Conservation (phyloP, 2,888 invertebrate genomes). For the Teinopalpus imperialis region DNA sequence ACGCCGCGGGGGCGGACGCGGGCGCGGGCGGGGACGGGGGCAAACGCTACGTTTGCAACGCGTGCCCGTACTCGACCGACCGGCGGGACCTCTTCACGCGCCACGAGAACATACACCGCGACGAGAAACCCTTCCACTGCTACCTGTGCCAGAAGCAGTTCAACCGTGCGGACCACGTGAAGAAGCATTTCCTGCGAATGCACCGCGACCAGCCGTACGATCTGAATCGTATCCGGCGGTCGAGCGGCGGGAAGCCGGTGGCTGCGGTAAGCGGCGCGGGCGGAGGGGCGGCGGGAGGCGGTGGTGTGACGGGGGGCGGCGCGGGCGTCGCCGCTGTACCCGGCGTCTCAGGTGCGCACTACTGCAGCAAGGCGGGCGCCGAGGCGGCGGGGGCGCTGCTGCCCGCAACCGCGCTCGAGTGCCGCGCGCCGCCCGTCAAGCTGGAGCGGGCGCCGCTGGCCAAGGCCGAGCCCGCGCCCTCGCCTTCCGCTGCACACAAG, state of each 20-base stretch:
- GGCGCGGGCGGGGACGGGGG: constrained; percentile 39
- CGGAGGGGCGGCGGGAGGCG: constrained; percentile 31
- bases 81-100: constrained; percentile 94
- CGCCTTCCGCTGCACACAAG: constrained; percentile 41
- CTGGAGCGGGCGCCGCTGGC: constrained; percentile 62
- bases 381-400: constrained; percentile 74
- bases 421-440: constrained; percentile 51
- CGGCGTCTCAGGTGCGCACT: constrained; percentile 42
- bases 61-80: constrained; percentile 95
- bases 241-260: constrained; percentile 76
- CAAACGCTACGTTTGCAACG: constrained; percentile 92
- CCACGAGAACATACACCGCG: constrained; percentile 96
- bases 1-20: constrained; percentile 28
- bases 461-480: constrained; percentile 49
- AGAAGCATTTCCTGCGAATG: constrained; percentile 96
- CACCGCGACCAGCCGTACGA: constrained; percentile 95
- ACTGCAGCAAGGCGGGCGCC: constrained; percentile 47
- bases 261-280: constrained; percentile 40
- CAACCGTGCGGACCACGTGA: constrained; percentile 96
- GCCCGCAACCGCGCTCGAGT: constrained; percentile 39
- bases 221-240: constrained; percentile 88
- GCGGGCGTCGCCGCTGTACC: constrained; percentile 28
- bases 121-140: constrained; percentile 96
- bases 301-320: constrained; percentile 37
- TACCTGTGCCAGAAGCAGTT: constrained; percentile 96